Evolutionary conservation across 2,797 vertebrate genomes (phyloP).

Genomic region (Eulemur albifrons): DNA sequence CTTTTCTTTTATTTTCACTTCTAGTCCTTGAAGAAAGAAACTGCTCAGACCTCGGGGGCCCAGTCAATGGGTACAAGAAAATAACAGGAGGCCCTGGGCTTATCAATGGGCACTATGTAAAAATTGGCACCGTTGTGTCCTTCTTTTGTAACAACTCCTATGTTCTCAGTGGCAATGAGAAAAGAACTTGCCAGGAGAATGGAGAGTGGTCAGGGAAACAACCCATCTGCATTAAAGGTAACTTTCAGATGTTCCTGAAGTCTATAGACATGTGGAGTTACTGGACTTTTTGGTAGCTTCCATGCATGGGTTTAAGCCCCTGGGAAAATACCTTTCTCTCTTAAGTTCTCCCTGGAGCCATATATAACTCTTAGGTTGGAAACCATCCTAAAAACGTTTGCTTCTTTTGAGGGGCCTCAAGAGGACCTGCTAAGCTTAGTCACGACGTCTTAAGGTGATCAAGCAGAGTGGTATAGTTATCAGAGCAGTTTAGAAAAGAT

Average conservation of each 20-base stretch:
- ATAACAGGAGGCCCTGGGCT: conserved; percentile 87
- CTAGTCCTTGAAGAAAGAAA: conserved; percentile 90
- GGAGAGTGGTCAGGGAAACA: conserved; percentile 95
- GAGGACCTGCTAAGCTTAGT: neutral
- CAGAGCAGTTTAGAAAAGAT: neutral
- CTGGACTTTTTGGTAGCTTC: neutral
- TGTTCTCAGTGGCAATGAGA: conserved; percentile 90
- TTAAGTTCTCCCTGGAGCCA: neutral
- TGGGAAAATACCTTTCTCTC: neutral
- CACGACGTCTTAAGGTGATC: neutral
- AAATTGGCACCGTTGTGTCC: conserved; percentile 84
- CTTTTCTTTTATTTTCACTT: conserved; percentile 41
- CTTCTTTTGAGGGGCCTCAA: neutral
- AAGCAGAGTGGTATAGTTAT: neutral
- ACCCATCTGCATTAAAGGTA: conserved; percentile 96
- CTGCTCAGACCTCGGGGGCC: conserved; percentile 90
- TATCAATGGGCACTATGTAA: conserved; percentile 77
- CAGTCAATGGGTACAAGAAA: conserved; percentile 91
- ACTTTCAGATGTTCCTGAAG: neutral
- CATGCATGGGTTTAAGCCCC: neutral
- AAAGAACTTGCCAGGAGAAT: conserved; percentile 89
- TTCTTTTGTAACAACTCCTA: conserved; percentile 96
- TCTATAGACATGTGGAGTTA: neutral
- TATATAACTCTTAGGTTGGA: neutral
- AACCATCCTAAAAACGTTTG: neutral